Conservation (phyloP, 1,140 invertebrate genomes). For the Bombus superbus region DNA sequence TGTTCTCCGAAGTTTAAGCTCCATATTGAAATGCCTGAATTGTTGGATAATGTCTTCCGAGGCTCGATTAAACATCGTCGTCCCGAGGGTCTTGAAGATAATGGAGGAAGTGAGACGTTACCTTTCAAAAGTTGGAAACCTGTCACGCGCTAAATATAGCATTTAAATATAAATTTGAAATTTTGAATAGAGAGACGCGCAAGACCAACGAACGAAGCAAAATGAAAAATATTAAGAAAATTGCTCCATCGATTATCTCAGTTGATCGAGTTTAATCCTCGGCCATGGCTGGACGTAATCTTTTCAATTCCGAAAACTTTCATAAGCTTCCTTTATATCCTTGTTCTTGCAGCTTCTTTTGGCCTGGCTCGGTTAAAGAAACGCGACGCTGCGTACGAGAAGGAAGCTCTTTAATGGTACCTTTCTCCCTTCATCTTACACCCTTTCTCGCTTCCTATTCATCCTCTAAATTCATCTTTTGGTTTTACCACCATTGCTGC, state of each 20-base stretch:
- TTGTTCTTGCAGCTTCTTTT: constrained; percentile 5
- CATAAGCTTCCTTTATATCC: constrained; percentile 38
- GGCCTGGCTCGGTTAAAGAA: too few relatives aligned
- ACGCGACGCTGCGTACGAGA: constrained; percentile 31
- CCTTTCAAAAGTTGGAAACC: not conserved
- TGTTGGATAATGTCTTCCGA: not conserved
- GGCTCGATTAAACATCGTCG: constrained; percentile 18
- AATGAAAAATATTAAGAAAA: too few relatives aligned
- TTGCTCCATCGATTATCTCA: too few relatives aligned
- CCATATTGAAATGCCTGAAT: constrained; percentile 28
- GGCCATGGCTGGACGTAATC: too few relatives aligned
- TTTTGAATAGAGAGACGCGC: too few relatives aligned
- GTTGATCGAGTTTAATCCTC: too few relatives aligned
- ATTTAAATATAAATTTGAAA: not conserved
- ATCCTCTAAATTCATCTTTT: constrained; percentile 41
- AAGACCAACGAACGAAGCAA: too few relatives aligned
- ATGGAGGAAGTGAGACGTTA: not conserved
- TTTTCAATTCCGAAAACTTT: constrained; percentile 46
- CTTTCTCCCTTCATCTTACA: constrained; percentile 39
- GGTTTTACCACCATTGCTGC: constrained; percentile 22
- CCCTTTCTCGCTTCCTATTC: constrained; percentile 50
- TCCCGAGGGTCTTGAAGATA: constrained; percentile 3
- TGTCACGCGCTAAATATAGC: not conserved
- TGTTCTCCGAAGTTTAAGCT: not conserved
- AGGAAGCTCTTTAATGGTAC: constrained; percentile 45